Percentiles rank a stretch among this genome's conserved stretches.
Evolutionary conservation across 2,113 vertebrate species (phyloP).

Genomic region (Nannospalax galili): DNA sequence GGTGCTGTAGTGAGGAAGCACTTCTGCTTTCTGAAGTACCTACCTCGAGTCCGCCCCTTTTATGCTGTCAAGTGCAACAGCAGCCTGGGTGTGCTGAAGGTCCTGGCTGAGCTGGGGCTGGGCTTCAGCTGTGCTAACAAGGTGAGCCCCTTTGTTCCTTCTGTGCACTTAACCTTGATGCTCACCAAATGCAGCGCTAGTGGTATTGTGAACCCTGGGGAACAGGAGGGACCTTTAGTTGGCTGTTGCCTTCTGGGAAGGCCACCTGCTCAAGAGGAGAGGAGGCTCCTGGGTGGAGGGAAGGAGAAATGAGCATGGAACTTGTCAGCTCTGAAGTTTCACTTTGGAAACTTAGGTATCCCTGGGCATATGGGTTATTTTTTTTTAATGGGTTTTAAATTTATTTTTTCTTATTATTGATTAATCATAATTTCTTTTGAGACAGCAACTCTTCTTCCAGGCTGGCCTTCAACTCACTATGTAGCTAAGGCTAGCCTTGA

Average conservation of each 20-base stretch:
- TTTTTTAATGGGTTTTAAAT: background rate
- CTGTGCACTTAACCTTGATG: background rate
- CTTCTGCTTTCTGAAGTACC: constrained; percentile 85
- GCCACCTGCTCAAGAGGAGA: background rate
- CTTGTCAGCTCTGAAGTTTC: constrained; percentile 38
- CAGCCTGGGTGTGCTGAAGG: constrained; percentile 86
- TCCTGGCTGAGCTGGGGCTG: constrained; percentile 87
- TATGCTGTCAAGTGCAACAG: constrained; percentile 87
- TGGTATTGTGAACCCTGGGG: background rate
- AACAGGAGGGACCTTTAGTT: background rate
- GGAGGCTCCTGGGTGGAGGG: background rate
- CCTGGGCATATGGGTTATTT: background rate
- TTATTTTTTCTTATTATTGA: background rate
- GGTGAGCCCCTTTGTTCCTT: constrained; percentile 74
- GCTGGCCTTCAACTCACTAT: no score
- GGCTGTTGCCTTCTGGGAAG: background rate
- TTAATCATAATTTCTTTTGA: background rate
- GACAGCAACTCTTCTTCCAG: background rate
- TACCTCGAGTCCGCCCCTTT: constrained; percentile 86
- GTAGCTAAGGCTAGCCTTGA: background rate
- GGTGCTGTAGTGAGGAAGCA: constrained; percentile 87
- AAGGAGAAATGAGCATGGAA: background rate
- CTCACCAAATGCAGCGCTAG: background rate
- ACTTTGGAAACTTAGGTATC: background rate
- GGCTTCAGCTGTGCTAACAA: constrained; percentile 89